Evolutionary conservation across 2,797 vertebrate genomes (phyloP), one percentile per base, ranked within the genome.

Genomic region (Pangasius sanitwongsei): DNA sequence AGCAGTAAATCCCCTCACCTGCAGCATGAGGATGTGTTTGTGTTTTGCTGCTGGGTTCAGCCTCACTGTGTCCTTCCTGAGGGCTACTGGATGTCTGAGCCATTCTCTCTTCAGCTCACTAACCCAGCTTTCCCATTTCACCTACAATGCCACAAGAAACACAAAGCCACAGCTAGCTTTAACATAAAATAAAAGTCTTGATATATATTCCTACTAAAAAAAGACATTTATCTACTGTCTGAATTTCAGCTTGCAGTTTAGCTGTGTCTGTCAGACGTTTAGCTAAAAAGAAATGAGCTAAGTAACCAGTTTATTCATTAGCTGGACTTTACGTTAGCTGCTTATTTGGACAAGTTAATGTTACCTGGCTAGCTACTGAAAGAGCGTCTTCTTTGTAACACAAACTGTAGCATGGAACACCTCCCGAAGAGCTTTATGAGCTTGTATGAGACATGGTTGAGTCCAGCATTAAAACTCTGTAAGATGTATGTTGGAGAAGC

Each of bases 51-150:
- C 70, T 85, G 75, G 81, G 16, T 53, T 90, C 91, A 53, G 57
- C 83, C 31, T 86, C 72, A 81, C 41, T 93, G 59, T 91, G 90
- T 65, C 44, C 89, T 25, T 92, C 92, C 63, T 87, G 87, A 48
- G 88, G 67, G 70, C 53, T 92, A 4, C 85, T 72, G 34, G 83
- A 88, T 7, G 83, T 59, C 78, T 92, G 90, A 65, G 93, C 91
- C 94, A 95, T 95, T 87, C 80, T 77, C 25, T 53, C 85, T 34
- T 61, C 57, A 67, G 34, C 28, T 55, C 69, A 72, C 53, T 59
- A 57, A 18, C 23, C 31, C 48, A 25, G 37, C 23, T 86, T 37
- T 50, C 31, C 7, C 85, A 89, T 86, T 48, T 86, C 37, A 82
- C 20, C 63, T 86, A 25, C 15, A 77, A 44, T 6, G 4, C 0